These are phyloP conservation scores for Galeruca laticollis DNA, from an alignment of 2,888 invertebrate species.

Conservation along the genomic window DNA sequence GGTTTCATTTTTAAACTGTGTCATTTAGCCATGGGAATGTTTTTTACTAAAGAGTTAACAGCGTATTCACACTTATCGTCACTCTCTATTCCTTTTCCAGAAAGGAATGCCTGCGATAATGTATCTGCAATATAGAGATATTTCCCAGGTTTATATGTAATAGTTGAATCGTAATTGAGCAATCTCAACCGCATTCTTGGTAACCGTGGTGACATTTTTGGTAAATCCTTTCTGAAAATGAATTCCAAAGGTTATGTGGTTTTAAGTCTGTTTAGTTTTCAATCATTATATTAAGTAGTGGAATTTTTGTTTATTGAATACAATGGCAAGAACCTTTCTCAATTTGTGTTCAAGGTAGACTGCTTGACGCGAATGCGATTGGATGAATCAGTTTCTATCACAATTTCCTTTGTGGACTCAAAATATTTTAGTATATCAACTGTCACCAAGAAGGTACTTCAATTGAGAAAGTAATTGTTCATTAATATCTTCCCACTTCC, in stretches of 20 bases:
- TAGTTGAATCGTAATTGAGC: too few species aligned
- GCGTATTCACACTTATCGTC: constrained; percentile 40
- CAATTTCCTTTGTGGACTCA: constrained; percentile 49
- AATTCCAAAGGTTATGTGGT: constrained; percentile 57
- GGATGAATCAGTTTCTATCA: constrained; percentile 57
- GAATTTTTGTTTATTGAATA: constrained; percentile 56
- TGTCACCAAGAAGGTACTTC: constrained; percentile 47
- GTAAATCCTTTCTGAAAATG: constrained; percentile 54
- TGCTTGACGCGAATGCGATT: constrained; percentile 58
- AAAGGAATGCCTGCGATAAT: constrained; percentile 45
- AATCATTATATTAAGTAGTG: constrained; percentile 56
- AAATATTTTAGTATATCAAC: constrained; percentile 51
- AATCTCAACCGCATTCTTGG: too few species aligned
- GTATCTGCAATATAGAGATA: constrained; percentile 50
- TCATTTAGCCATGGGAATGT: constrained; percentile 46
- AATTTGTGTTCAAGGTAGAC: constrained; percentile 58
- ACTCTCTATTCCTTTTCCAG: constrained; percentile 17
- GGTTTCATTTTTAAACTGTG: constrained; percentile 42
- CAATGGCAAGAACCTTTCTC: constrained; percentile 56
- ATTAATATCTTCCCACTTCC: constrained; percentile 38
- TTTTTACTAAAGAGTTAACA: constrained; percentile 41
- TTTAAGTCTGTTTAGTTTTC: constrained; percentile 50
- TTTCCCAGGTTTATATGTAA: constrained; percentile 53
- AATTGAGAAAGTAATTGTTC: constrained; percentile 43
- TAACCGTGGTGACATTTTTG: constrained; percentile 53